Base-by-base conservation (phyloP, 2,888 invertebrate species). In the Orthosia cruda region DNA sequence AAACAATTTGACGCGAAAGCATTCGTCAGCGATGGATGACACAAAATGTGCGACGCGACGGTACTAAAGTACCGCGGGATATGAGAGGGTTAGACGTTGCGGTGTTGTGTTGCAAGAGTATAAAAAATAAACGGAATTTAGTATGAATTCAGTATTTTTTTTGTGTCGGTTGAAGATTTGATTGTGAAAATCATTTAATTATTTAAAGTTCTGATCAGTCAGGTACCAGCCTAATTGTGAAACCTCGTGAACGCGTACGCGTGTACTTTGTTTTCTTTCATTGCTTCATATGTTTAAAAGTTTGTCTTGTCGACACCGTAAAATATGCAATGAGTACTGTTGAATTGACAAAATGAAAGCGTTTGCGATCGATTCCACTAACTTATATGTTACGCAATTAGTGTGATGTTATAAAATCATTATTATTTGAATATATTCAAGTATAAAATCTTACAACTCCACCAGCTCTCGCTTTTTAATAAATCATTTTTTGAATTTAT, bases 1-100 rank as follows among this genome's bases (percentile, higher is more conserved):
- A 70, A 78, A 77, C 81, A 83, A 77, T 86, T 71, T 74, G 81
- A 83, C 77, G 71, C 64, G 32, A 72, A 72, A 68, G 78, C 83
- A 83, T 83, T 86, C 86, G 85, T 85, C 87, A 87, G 85, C 81
- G 78, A 63, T 52, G 81, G 75, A 72, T 73, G 82, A 68, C 71
- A 74, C 47, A 73, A 86, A 86, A 84, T 84, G 75, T 82, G 59
- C 50, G 72, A 61, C 54, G 62, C 64, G 80, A 69, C 69, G 64
- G 59, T 74, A 73, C 65, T 78, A 77, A 80, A 80, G 65, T 71
- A 80, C 57, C 54, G 59, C 62, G 64, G 58, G 68, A 77, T 74
- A 74, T 61, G 75, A 80, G 72, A 74, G 75, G 68, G 84, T 83
- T 82, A 82, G 77, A 71, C 57, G 74, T 11, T 58, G 67, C 15